phyloP scores from a whole-genome alignment of 2,113 vertebrate species.

The Neofelis nebulosa region DNA sequence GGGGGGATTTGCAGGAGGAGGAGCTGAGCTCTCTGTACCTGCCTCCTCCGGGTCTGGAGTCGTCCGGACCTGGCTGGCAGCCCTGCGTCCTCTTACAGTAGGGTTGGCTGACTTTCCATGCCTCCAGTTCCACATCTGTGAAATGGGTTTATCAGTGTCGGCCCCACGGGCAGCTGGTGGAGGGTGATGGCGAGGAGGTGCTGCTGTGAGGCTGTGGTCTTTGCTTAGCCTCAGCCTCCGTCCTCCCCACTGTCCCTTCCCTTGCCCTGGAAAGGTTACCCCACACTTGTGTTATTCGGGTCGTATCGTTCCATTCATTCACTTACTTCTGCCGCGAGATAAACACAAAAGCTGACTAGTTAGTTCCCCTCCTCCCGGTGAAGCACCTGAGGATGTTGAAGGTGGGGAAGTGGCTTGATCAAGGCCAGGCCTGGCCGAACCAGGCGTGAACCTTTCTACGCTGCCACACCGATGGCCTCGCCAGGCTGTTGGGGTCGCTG shows the following conservation, averaged over 20 bases:
- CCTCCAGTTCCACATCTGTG: neutral
- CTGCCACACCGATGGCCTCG: fast-evolving
- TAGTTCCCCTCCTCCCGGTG: fast-evolving
- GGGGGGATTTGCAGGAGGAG: neutral
- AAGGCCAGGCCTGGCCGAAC: neutral
- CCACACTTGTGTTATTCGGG: fast-evolving
- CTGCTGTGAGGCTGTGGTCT: no score
- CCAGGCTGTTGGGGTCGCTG: no score
- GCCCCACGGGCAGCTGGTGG: fast-evolving
- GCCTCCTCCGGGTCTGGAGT: neutral
- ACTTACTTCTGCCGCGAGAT: fast-evolving
- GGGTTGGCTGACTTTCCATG: neutral
- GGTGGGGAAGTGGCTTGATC: neutral
- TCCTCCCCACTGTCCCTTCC: fast-evolving
- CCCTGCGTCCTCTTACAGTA: neutral
- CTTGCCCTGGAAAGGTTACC: neutral
- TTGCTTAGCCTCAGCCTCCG: fast-evolving
- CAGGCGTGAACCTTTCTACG: fast-evolving
- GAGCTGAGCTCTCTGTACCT: no score
- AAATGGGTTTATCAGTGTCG: neutral
- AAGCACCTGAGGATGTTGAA: neutral
- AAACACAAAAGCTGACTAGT: fast-evolving
- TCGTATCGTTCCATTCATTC: fast-evolving
- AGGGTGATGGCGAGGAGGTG: fast-evolving
- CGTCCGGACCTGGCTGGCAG: neutral